Conservation (phyloP, 2,888 invertebrate genomes). For the Meganola albula region DNA sequence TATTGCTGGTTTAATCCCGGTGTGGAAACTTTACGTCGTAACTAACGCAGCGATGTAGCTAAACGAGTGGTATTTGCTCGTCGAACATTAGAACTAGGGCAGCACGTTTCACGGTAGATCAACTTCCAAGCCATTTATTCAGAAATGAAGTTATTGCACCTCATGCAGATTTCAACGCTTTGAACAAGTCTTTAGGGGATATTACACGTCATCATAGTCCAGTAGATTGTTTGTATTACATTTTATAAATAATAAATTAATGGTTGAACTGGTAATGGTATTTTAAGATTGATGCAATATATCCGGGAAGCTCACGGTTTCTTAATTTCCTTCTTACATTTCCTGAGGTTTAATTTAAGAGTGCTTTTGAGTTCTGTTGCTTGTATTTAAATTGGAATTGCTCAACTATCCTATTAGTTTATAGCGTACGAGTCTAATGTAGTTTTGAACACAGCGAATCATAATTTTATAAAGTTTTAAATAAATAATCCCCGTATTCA, state of each 20-base stretch:
- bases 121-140: constrained; percentile 73
- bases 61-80: constrained; percentile 45
- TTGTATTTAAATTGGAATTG: no score
- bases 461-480: no score
- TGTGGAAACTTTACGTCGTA: constrained; percentile 40
- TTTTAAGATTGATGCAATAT: constrained; percentile 42
- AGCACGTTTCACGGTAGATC: constrained; percentile 63
- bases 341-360: constrained; percentile 56
- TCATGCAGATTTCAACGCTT: constrained; percentile 63
- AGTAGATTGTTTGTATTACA: no score
- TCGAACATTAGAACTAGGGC: constrained; percentile 40
- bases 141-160: constrained; percentile 74
- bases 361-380: no score
- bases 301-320: constrained; percentile 45
- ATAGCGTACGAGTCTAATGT: no score
- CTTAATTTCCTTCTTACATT: constrained; percentile 51
- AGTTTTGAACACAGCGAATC: no score
- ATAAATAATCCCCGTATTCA: no score
- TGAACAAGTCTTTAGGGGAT: constrained; percentile 68
- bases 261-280: constrained; percentile 27
- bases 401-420: no score
- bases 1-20: constrained; percentile 56
- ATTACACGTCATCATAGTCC: constrained; percentile 50
- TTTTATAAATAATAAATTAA: no score
- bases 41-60: constrained; percentile 59